Base-by-base conservation (phyloP, 1,140 invertebrate genomes). In the Cyclargus thomasi region DNA sequence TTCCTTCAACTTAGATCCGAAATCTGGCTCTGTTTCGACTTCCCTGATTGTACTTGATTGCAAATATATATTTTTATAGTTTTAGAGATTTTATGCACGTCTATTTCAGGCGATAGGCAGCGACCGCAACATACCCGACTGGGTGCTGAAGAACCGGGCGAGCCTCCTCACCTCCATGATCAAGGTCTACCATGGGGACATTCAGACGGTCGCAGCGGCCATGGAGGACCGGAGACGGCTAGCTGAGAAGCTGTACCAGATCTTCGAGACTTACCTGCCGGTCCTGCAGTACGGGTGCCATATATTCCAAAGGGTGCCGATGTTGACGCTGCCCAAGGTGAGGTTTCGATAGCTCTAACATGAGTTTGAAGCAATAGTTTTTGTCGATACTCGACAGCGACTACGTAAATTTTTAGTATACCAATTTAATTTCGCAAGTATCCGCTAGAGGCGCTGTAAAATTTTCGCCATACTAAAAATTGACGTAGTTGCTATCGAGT, bases 221-320 rank as follows among this genome's bases (percentile, higher is more conserved):
- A 92, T 94, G 80, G 91, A 93, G 23, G 92, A 93, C 72, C 91
- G 91, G 70, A 92, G 92, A 36, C 93, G 93, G 76, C 92, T 96
- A 57, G 92, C 93, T 0, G 95, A 95, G 75, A 96, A 95, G 80
- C 89, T 97, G 21, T 95, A 95, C 85, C 94, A 95, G 80, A 95
- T 96, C 79, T 95, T 97, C 79, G 95, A 97, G 88, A 96, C 95
- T 18, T 97, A 96, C 86, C 91, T 97, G 63, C 95, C 95, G 47
- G 94, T 96, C 77, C 89, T 97, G 64, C 95, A 95, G 77, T 94
- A 94, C 69, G 94, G 94, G 65, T 94, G 95, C 18, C 94, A 95
- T 85, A 93, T 95, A 73, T 96, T 97, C 84, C 94, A 95, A 63
- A 93, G 95, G 76, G 93, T 95, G 72, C 94, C 95, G 55, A 93